These are phyloP conservation scores for Bursaphelenchus mucronatus DNA, from an alignment of 1,140 invertebrate species.

Conservation along the genomic window DNA sequence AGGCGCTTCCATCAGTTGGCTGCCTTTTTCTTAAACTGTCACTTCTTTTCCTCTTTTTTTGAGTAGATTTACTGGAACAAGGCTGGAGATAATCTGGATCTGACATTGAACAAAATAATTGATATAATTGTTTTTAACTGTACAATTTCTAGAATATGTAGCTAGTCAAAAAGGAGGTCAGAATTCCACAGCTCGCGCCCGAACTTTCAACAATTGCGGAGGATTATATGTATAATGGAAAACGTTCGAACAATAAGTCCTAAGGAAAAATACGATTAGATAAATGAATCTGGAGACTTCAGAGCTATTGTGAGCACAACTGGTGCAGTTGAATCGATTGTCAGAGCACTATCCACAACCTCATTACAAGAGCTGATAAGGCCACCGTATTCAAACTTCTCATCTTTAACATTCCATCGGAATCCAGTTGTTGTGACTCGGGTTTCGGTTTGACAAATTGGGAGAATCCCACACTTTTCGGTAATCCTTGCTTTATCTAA, in stretches of 20 bases:
- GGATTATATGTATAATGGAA: not conserved
- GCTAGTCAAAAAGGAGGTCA: too few species aligned
- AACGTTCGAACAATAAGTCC: not conserved
- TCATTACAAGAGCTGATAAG: constrained; percentile 22
- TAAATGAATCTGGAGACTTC: not conserved
- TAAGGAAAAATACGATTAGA: not conserved
- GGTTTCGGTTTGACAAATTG: constrained; percentile 21
- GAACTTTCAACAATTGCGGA: not conserved
- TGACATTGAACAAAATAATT: too few species aligned
- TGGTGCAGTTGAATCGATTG: constrained; percentile 1
- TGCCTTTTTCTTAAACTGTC: too few species aligned
- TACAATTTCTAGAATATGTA: too few species aligned
- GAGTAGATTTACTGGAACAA: too few species aligned
- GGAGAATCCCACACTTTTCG: constrained; percentile 15
- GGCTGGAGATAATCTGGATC: too few species aligned
- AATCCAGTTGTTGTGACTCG: constrained; percentile 20
- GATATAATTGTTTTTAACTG: too few species aligned
- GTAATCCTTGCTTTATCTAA: not conserved
- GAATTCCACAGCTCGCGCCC: not conserved
- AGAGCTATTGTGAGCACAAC: constrained; percentile 11
- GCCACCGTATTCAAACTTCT: constrained; percentile 15
- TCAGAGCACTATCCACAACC: not conserved
- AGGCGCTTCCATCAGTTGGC: too few species aligned
- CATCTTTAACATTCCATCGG: constrained; percentile 17
- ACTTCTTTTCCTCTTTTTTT: too few species aligned